Evolutionary conservation across 2,888 invertebrate species (phyloP), one percentile per base, ranked within the genome.

Genomic region (Nebria salina): DNA sequence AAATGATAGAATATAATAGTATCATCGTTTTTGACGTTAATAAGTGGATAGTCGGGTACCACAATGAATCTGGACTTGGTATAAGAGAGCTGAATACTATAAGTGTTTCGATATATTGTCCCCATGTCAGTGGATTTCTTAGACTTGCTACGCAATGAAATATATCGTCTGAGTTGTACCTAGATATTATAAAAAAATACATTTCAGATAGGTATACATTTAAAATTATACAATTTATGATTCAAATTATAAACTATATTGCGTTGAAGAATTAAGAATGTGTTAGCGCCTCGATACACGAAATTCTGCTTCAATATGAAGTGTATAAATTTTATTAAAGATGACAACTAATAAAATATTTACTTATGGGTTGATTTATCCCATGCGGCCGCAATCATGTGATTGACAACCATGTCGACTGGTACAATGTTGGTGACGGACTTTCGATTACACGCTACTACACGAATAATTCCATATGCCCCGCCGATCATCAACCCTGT

Each of bases 121-220:
- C 92, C 95, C 96, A 97, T 0, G 93, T 94, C 77, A 96, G 89
- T 0, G 95, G 94, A 85, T 96, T 96, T 84, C 95, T 92, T 1
- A 92, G 91, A 0, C 96, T 95, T 0, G 96, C 94, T 0, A 95
- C 95, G 88, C 93, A 95, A 89, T 97, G 96, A 89, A 95, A 96
- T 83, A 97, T 93, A 0, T 34, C 42, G 15, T 15, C 8, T 34
- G 26, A n/a, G 13, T 73, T 9, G 20, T 73, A 15, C 0, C 73
- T 73, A 15, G 26, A 73, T 26, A 11, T 11, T 2, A 41, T 42
- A 68, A n/a, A 26, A n/a, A 11, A 5, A 26, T 0, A 20, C 26
- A 34, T 34, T 34, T 34, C 34, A 34, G 34, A 34, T 2, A 34
- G 34, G 34, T 34, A 34, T 34, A 34, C 34, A 34, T 34, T 34